Evolutionary conservation across 1,140 invertebrate genomes (phyloP).

Genomic region (Mycetomoellerius zeteki): DNA sequence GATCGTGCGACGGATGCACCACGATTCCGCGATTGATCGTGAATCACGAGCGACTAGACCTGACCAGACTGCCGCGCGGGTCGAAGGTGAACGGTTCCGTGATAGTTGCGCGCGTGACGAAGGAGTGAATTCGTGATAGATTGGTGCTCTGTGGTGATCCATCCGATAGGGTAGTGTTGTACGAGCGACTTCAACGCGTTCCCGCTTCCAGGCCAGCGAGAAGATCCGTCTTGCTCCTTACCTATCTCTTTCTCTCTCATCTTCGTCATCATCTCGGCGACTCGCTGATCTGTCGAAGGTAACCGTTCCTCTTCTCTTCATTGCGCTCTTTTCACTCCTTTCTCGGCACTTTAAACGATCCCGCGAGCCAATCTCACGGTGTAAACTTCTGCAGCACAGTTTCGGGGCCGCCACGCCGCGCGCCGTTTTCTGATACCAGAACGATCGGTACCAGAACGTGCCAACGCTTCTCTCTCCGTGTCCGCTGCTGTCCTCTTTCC

Average conservation of each 20-base stretch:
- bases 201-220: slow-evolving; percentile 15
- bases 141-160: slow-evolving; percentile 29
- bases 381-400: not conserved
- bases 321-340: slow-evolving; percentile 45
- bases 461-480: slow-evolving; percentile 22
- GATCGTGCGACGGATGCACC: not conserved
- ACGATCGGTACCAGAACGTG: slow-evolving; percentile 40
- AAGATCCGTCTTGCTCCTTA: not conserved
- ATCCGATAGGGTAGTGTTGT: not conserved
- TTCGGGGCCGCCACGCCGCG: not conserved
- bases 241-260: not conserved
- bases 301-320: slow-evolving; percentile 7
- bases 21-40: not conserved
- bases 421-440: not conserved
- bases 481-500: slow-evolving; percentile 9
- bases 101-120: slow-evolving; percentile 7
- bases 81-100: not conserved
- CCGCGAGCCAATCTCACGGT: slow-evolving; percentile 13
- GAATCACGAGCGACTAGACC: not conserved
- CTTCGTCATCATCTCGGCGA: slow-evolving; percentile 16
- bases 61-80: too few species aligned
- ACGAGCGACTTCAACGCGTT: slow-evolving; percentile 21
- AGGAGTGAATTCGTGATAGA: slow-evolving; percentile 33
- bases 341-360: not conserved
- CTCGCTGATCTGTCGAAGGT: slow-evolving; percentile 44